phyloP scores from a whole-genome alignment of 2,113 vertebrate genomes.

The Carassius auratus region DNA sequence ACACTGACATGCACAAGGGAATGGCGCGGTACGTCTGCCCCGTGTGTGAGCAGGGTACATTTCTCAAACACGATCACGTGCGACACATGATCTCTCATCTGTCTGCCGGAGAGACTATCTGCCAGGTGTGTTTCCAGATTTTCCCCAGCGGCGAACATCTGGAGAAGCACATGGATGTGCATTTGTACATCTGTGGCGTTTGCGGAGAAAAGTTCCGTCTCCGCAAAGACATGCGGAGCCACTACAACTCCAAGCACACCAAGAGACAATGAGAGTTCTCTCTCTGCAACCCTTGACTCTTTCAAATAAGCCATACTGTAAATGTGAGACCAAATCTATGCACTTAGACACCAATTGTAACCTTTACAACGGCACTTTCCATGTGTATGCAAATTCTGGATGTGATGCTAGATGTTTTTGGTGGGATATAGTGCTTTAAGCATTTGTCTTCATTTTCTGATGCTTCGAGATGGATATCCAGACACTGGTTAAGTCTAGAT shows the following conservation, averaged over 20 bases:
- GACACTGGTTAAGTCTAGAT: slow-evolving; percentile 1
- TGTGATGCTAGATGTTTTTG: slow-evolving; percentile 27
- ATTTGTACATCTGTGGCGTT: slow-evolving; percentile 96
- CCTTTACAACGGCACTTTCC: slow-evolving; percentile 71
- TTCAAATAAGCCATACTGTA: slow-evolving; percentile 69
- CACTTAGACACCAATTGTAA: slow-evolving; percentile 66
- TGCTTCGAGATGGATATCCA: not conserved
- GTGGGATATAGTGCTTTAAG: slow-evolving; percentile 45
- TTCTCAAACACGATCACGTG: slow-evolving; percentile 98
- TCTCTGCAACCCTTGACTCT: not conserved
- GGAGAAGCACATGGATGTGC: slow-evolving; percentile 97
- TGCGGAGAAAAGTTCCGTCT: slow-evolving; percentile 98
- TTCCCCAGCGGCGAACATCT: slow-evolving; percentile 93
- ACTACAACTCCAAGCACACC: slow-evolving; percentile 97
- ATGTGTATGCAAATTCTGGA: slow-evolving; percentile 62
- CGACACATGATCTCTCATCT: slow-evolving; percentile 99
- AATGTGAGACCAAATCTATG: slow-evolving; percentile 75
- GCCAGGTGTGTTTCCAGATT: slow-evolving; percentile 99
- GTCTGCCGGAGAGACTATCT: slow-evolving; percentile 94
- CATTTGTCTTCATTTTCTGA: slow-evolving; percentile 26
- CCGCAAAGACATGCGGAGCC: slow-evolving; percentile 97
- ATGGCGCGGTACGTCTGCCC: slow-evolving; percentile 98
- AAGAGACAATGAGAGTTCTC: slow-evolving; percentile 77
- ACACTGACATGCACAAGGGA: slow-evolving; percentile 99
- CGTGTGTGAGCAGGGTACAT: slow-evolving; percentile 97